Conservation (phyloP, 53 echinoderm and acorn worm genomes). For the Hippasteria phrygiana region DNA sequence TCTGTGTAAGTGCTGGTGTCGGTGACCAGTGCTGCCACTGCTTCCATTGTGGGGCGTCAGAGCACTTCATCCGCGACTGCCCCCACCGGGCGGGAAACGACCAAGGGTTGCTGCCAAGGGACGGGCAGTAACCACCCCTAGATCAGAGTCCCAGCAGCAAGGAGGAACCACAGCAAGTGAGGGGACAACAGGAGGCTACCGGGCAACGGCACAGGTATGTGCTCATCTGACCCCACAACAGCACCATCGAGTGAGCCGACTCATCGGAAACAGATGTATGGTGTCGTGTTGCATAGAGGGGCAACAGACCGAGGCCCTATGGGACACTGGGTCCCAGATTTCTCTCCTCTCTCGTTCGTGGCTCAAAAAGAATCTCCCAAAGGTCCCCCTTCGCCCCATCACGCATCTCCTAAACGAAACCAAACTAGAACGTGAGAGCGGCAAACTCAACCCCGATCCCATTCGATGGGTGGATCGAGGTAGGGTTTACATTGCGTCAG, state of each 20-base stretch:
- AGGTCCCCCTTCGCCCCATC: conserved; percentile 25
- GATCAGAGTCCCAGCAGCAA: neutral
- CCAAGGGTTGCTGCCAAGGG: too few species aligned
- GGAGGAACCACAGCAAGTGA: neutral
- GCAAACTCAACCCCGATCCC: conserved; percentile 70
- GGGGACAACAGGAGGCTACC: neutral
- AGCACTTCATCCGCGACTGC: neutral
- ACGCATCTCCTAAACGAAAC: conserved; percentile 21
- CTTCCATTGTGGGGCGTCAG: too few species aligned
- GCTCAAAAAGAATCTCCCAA: conserved; percentile 20
- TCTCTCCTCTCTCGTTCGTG: conserved; percentile 62
- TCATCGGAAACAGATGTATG: conserved; percentile 67
- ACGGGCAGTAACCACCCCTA: too few species aligned
- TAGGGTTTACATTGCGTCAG: neutral
- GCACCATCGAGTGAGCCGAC: conserved; percentile 6
- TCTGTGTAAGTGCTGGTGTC: too few species aligned
- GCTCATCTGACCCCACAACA: conserved; percentile 41
- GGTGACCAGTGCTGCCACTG: too few species aligned
- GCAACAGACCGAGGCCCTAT: conserved; percentile 43
- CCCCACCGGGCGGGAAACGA: conserved; percentile 27
- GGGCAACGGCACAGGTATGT: neutral
- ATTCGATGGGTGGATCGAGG: conserved; percentile 67
- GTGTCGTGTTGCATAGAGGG: conserved; percentile 58
- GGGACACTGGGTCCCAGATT: conserved; percentile 72
- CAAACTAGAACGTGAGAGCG: conserved; percentile 39